A percentile compares a stretch with the other conserved stretches of the same genome.
These are phyloP conservation scores for Heterocephalus glaber DNA, from an alignment of 2,113 vertebrate genomes.

Conservation along the genomic window DNA sequence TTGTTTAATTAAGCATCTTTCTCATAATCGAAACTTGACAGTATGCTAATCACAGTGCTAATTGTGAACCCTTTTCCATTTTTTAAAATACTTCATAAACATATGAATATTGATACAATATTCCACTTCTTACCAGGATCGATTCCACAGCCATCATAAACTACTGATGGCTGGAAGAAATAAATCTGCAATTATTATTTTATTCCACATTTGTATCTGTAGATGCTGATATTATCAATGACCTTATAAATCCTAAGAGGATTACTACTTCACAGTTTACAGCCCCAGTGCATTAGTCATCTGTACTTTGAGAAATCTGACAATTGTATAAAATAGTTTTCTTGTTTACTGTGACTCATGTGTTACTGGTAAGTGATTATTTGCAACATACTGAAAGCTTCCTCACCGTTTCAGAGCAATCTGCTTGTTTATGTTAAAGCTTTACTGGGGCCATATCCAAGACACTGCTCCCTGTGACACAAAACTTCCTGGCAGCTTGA, in stretches of 20 bases:
- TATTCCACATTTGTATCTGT: not conserved
- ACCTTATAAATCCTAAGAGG: not conserved
- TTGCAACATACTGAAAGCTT: not conserved
- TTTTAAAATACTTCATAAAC: constrained; percentile 1
- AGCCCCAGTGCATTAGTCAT: not conserved
- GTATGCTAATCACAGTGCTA: not conserved
- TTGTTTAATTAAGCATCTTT: constrained; percentile 10
- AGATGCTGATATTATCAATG: not conserved
- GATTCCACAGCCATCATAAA: constrained; percentile 47
- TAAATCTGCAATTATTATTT: not conserved
- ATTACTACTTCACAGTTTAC: not conserved
- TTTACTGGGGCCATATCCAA: not conserved
- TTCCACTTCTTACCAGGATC: constrained; percentile 56
- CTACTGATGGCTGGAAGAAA: constrained; percentile 51
- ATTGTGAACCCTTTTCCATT: not conserved
- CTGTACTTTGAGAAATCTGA: constrained; percentile 29
- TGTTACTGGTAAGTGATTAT: not conserved
- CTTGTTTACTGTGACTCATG: not conserved
- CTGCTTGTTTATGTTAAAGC: constrained; percentile 39
- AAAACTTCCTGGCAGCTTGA: not conserved
- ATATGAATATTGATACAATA: not conserved
- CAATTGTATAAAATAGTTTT: not conserved
- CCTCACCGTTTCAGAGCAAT: not conserved
- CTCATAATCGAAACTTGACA: constrained; percentile 20
- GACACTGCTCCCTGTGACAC: not conserved